phyloP scores from a whole-genome alignment of 1,140 invertebrate genomes.

The Psix sp. region DNA sequence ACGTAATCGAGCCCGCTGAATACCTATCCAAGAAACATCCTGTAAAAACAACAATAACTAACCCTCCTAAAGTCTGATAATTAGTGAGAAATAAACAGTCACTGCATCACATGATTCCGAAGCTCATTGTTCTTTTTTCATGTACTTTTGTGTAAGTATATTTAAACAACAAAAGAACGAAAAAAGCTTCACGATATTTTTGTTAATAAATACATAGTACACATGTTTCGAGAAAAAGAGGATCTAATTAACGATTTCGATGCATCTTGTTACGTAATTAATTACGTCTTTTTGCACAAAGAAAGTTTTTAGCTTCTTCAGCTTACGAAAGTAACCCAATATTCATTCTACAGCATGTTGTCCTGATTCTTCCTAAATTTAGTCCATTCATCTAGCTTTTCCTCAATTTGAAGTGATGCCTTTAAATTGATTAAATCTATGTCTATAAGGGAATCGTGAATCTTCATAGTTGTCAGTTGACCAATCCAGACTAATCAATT shows the following conservation, averaged over 20 bases:
- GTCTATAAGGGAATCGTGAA: no score
- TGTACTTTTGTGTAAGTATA: slow-evolving; percentile 16
- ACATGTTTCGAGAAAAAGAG: slow-evolving; percentile 1
- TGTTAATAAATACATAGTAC: slow-evolving; percentile 11
- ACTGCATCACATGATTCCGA: slow-evolving; percentile 33
- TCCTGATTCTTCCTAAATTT: no score
- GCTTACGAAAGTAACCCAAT: no score
- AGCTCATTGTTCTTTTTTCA: slow-evolving; percentile 17
- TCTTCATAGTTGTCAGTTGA: no score
- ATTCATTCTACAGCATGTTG: no score
- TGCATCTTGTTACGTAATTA: no score
- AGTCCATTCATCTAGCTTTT: no score
- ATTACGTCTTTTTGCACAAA: no score
- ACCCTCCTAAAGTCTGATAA: slow-evolving; percentile 42
- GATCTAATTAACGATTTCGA: slow-evolving; percentile 18
- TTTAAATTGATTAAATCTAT: no score
- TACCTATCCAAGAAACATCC: slow-evolving; percentile 31
- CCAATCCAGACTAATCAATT: no score
- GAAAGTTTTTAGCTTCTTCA: no score
- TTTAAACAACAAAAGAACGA: slow-evolving; percentile 15
- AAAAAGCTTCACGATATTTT: slow-evolving; percentile 23
- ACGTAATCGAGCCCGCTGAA: slow-evolving; percentile 44
- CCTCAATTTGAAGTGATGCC: no score
- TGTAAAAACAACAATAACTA: slow-evolving; percentile 52
- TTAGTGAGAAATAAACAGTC: slow-evolving; percentile 49